Percentiles rank a stretch among this genome's conserved stretches.
phyloP scores from a whole-genome alignment of 2,888 invertebrate species.

The Drosophila picticornis region DNA sequence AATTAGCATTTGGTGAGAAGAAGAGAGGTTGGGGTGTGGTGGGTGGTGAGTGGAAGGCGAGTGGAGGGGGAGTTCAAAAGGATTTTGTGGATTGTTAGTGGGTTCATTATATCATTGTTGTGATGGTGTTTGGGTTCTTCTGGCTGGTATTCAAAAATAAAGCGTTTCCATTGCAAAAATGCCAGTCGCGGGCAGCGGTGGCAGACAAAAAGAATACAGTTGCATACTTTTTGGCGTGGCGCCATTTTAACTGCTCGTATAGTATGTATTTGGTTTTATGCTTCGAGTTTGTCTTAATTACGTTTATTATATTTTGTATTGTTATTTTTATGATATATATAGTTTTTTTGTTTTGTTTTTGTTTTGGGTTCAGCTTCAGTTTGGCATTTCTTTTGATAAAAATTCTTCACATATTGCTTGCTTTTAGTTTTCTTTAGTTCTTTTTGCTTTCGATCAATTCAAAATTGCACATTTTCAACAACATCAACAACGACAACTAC shows the following conservation, averaged over 20 bases:
- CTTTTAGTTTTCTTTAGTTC: slow-evolving; percentile 36
- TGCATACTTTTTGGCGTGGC: slow-evolving; percentile 50
- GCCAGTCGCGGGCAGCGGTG: slow-evolving; percentile 31
- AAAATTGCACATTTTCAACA: slow-evolving; percentile 84
- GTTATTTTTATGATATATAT: slow-evolving; percentile 19
- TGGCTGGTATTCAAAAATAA: slow-evolving; percentile 65
- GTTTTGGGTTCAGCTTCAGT: slow-evolving; percentile 61
- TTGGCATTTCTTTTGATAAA: slow-evolving; percentile 64
- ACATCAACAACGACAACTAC: slow-evolving; percentile 85
- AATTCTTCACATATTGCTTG: slow-evolving; percentile 59
- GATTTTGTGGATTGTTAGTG: slow-evolving; percentile 28
- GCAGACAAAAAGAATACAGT: slow-evolving; percentile 59
- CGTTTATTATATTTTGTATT: slow-evolving; percentile 25
- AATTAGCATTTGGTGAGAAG: slow-evolving; percentile 66
- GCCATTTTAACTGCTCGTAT: slow-evolving; percentile 37
- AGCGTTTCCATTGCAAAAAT: slow-evolving; percentile 64
- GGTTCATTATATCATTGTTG: slow-evolving; percentile 42
- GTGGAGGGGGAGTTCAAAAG: neutral
- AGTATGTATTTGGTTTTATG: slow-evolving; percentile 48
- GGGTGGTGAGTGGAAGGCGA: neutral
- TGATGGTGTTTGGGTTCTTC: slow-evolving; percentile 41
- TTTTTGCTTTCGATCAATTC: slow-evolving; percentile 74
- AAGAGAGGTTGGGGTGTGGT: slow-evolving; percentile 21
- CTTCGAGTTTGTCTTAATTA: slow-evolving; percentile 43
- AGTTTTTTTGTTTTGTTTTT: slow-evolving; percentile 33